Conservation (phyloP, 2,113 vertebrate species). For the Tretioscincus oriximinensis region DNA sequence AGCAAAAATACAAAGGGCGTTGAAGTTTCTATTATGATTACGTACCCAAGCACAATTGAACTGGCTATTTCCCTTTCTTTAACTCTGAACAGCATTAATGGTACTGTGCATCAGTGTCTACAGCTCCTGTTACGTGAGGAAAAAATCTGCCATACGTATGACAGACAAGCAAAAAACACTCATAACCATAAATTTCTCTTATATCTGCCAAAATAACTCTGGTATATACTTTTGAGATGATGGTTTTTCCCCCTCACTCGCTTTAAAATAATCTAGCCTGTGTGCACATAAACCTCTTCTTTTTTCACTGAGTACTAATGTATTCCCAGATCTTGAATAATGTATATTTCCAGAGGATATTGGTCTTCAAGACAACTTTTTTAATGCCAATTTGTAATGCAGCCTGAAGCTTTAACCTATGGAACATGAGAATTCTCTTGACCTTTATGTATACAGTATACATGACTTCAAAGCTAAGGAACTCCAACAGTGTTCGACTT, state of each 20-base stretch:
- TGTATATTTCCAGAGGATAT: conserved; percentile 16
- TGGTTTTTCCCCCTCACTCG: neutral
- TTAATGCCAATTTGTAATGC: conserved; percentile 4
- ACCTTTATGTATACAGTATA: neutral
- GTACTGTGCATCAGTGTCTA: neutral
- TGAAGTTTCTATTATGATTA: neutral
- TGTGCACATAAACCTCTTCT: neutral
- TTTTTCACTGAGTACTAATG: conserved; percentile 16
- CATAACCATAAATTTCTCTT: conserved; percentile 12
- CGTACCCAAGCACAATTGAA: neutral
- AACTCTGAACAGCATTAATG: neutral
- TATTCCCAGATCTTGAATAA: conserved; percentile 14
- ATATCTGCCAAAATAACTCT: conserved; percentile 25
- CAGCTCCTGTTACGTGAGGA: conserved; percentile 14
- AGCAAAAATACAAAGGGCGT: neutral
- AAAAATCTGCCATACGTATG: conserved; percentile 9
- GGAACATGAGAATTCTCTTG: neutral
- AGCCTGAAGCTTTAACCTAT: neutral
- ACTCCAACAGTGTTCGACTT: neutral
- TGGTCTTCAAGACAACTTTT: neutral
- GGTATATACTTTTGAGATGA: conserved; percentile 7
- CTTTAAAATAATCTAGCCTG: conserved; percentile 2
- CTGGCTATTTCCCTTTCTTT: neutral
- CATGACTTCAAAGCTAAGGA: neutral
- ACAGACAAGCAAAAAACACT: conserved; percentile 22